Evolutionary conservation across 2,888 invertebrate genomes (phyloP), one percentile per base, ranked within the genome.

Genomic region (Andrena fulva): DNA sequence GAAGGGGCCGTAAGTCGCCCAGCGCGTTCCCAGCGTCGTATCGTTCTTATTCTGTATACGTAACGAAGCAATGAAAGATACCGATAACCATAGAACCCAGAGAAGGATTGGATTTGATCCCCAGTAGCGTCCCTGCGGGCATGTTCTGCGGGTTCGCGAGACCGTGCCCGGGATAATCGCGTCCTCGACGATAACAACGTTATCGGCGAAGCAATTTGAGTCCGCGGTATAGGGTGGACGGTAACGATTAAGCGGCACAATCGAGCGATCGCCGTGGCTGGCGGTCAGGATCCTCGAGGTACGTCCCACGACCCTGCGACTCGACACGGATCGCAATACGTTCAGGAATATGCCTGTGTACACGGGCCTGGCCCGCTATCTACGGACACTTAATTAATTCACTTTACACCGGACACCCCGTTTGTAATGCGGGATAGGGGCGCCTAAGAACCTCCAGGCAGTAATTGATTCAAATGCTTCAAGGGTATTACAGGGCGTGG

Each of bases 401-500:
- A 91, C 89, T 92, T 92, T 91, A 87, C 87, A 79, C 88, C 82
- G 83, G 82, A 91, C 88, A 84, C 77, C 87, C 85, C 87, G 88
- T 85, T 88, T 88, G 90, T 90, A 89, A 90, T 91, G 84, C 84
- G 83, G 89, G 83, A 87, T 89, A 87, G 88, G 82, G 86, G 79
- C 67, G 85, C 85, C 87, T 90, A 86, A 91, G 89, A 90, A 85
- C 88, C 90, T 87, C 71, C 66, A 82, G 90, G 88, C 85, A 79
- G 86, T 92, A 92, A 93, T 92, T 92, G 92, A 92, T 91, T 92
- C 90, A 92, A 92, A 92, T 91, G 89, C 85, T 89, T 85, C 86
- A 68, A 85, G 87, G 89, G 88, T 85, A 89, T 91, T 89, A 90
- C 85, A 80, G 72, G 31, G 12, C 31, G 62, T 20, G 8, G 73